These are phyloP conservation scores for Canis aureus DNA, from an alignment of 2,113 vertebrate genomes.

Conservation along the genomic window DNA sequence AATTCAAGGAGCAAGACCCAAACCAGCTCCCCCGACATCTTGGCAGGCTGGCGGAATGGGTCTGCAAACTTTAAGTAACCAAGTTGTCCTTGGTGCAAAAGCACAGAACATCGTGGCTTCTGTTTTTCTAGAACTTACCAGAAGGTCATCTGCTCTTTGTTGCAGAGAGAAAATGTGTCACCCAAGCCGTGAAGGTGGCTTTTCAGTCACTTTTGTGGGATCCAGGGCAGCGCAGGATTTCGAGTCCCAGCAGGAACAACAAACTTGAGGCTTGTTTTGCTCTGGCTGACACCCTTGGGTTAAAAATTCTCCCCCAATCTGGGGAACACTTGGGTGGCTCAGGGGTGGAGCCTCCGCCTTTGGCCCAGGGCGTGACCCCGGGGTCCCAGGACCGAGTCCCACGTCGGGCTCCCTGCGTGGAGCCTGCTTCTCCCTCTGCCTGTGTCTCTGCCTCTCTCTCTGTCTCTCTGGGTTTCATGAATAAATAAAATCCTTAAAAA, in stretches of 20 bases:
- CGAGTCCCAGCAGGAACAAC: constrained; percentile 87
- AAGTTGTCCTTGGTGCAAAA: constrained; percentile 85
- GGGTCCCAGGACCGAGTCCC: too few species aligned
- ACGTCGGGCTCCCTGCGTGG: too few species aligned
- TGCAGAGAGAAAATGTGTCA: constrained; percentile 92
- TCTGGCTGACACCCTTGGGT: constrained; percentile 79
- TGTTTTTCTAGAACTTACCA: constrained; percentile 89
- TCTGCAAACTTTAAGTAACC: constrained; percentile 88
- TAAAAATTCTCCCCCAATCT: constrained; percentile 47
- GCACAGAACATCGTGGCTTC: constrained; percentile 83
- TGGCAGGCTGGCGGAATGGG: constrained; percentile 89
- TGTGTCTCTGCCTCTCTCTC: too few species aligned
- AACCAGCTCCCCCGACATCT: not conserved
- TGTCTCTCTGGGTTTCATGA: too few species aligned
- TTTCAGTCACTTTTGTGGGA: constrained; percentile 94
- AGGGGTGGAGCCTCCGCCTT: too few species aligned
- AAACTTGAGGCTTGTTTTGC: constrained; percentile 80
- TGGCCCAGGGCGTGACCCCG: too few species aligned
- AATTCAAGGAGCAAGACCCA: not conserved
- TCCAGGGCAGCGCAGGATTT: constrained; percentile 90
- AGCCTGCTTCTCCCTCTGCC: too few species aligned
- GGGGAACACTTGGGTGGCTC: too few species aligned
- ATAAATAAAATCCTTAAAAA: too few species aligned
- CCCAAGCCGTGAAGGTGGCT: constrained; percentile 89
- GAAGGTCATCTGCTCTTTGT: constrained; percentile 91